A percentile compares a stretch with the other conserved stretches of the same genome.
Evolutionary conservation across 2,797 vertebrate genomes (phyloP).

Genomic region (Hydrocynus forskahlii): DNA sequence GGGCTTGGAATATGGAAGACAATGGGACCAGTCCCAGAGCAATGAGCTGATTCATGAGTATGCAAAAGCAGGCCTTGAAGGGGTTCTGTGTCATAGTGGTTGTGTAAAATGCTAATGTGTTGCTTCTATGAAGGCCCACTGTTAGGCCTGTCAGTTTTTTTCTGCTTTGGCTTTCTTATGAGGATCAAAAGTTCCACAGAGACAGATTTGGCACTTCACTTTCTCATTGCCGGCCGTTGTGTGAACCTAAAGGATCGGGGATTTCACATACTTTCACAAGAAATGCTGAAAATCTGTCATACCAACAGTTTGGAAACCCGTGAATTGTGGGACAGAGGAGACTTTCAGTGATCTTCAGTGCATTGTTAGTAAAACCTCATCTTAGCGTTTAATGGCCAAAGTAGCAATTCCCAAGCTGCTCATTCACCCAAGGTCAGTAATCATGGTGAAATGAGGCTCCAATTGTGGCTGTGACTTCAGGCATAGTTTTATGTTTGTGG

Average conservation of each 20-base stretch:
- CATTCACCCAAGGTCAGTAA: background rate
- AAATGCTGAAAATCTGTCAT: slow-evolving; percentile 21
- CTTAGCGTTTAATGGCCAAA: background rate
- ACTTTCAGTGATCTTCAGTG: background rate
- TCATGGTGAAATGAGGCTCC: background rate
- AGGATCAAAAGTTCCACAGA: slow-evolving; percentile 22
- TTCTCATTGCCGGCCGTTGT: slow-evolving; percentile 23
- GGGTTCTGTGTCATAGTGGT: slow-evolving; percentile 36
- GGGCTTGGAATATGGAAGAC: slow-evolving; percentile 46
- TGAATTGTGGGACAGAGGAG: background rate
- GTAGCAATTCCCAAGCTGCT: background rate
- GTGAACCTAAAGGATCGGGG: slow-evolving; percentile 16
- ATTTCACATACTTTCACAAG: slow-evolving; percentile 30
- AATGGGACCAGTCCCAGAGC: slow-evolving; percentile 37
- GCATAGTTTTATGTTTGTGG: background rate
- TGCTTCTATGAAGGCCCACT: background rate
- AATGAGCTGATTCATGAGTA: slow-evolving; percentile 29
- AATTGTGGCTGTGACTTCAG: slow-evolving; percentile 1
- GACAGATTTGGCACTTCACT: background rate
- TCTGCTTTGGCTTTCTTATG: background rate
- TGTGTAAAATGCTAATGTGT: slow-evolving; percentile 20
- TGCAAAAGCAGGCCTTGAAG: slow-evolving; percentile 19
- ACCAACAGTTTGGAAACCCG: background rate
- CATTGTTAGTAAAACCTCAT: slow-evolving; percentile 13
- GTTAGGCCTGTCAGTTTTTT: background rate